These are phyloP conservation scores for Teleopsis dalmanni DNA, from an alignment of 1,140 invertebrate species.

Conservation along the genomic window DNA sequence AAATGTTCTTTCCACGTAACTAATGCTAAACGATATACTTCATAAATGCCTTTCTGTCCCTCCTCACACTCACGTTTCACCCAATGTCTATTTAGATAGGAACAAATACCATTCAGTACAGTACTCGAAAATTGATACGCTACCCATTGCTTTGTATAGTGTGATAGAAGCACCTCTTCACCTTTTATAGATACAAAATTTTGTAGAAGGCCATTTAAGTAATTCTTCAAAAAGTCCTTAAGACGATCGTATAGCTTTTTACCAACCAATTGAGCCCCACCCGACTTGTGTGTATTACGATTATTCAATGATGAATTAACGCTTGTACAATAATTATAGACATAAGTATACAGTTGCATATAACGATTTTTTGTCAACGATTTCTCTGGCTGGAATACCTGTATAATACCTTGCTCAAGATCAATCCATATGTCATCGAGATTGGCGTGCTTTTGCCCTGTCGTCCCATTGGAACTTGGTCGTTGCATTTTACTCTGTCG, in stretches of 20 bases:
- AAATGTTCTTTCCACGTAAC: slow-evolving; percentile 97
- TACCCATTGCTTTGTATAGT: slow-evolving; percentile 97
- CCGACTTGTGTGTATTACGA: slow-evolving; percentile 36
- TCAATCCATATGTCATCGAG: slow-evolving; percentile 81
- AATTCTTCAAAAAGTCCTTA: slow-evolving; percentile 82
- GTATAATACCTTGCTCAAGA: slow-evolving; percentile 82
- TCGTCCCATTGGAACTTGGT: slow-evolving; percentile 23
- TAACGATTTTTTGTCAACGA: slow-evolving; percentile 78
- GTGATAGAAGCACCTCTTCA: slow-evolving; percentile 88
- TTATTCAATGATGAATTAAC: slow-evolving; percentile 78
- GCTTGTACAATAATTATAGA: slow-evolving; percentile 95
- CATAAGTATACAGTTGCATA: slow-evolving; percentile 90
- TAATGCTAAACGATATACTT: slow-evolving; percentile 94
- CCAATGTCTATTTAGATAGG: slow-evolving; percentile 98
- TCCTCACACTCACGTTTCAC: slow-evolving; percentile 96
- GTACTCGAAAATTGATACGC: slow-evolving; percentile 97
- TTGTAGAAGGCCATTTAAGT: slow-evolving; percentile 54
- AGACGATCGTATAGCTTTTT: slow-evolving; percentile 91
- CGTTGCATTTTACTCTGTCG: slow-evolving; percentile 34
- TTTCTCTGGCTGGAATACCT: slow-evolving; percentile 76
- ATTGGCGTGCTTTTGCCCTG: slow-evolving; percentile 27
- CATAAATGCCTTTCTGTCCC: slow-evolving; percentile 92
- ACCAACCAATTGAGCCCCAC: slow-evolving; percentile 89
- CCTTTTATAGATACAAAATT: slow-evolving; percentile 76
- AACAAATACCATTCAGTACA: slow-evolving; percentile 94